phyloP scores from a whole-genome alignment of 2,113 vertebrate genomes.

The Hippocampus abdominalis region DNA sequence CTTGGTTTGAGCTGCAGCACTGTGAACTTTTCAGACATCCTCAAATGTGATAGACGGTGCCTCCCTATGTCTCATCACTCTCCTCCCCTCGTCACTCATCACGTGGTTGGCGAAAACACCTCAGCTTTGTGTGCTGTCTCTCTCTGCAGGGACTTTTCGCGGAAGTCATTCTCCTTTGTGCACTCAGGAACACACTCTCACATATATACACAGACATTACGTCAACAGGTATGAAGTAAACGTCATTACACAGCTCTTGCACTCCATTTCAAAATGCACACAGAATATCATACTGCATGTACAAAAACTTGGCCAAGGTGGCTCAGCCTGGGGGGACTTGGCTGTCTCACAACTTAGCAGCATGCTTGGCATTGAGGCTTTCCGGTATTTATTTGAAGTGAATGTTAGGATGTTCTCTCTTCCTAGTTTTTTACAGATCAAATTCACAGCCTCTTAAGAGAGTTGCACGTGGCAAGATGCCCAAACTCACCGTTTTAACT shows the following conservation, averaged over 20 bases:
- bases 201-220: conserved; percentile 6
- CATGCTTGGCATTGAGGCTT: conserved; percentile 22
- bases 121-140: conserved; percentile 22
- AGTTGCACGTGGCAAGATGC: conserved; percentile 10
- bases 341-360: conserved; percentile 27
- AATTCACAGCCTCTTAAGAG: conserved; percentile 26
- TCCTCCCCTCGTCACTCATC: conserved; percentile 28
- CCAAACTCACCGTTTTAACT: conserved; percentile 13
- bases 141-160: conserved; percentile 32
- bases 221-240: conserved; percentile 34
- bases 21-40: conserved; percentile 40
- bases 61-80: conserved; percentile 1
- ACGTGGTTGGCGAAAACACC: conserved; percentile 34
- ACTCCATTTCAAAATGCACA: neutral
- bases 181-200: conserved; percentile 12
- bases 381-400: neutral
- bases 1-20: conserved; percentile 40
- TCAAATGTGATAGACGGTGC: conserved; percentile 19
- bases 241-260: conserved; percentile 6
- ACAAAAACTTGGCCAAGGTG: neutral
- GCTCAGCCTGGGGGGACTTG: conserved; percentile 23
- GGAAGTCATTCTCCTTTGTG: conserved; percentile 19
- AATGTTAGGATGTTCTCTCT: neutral
- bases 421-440: conserved; percentile 32
- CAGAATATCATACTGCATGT: neutral